A percentile compares a stretch with the other conserved stretches of the same genome.
These are phyloP conservation scores for Gambusia affinis DNA, from an alignment of 2,113 vertebrate species.

Conservation along the genomic window DNA sequence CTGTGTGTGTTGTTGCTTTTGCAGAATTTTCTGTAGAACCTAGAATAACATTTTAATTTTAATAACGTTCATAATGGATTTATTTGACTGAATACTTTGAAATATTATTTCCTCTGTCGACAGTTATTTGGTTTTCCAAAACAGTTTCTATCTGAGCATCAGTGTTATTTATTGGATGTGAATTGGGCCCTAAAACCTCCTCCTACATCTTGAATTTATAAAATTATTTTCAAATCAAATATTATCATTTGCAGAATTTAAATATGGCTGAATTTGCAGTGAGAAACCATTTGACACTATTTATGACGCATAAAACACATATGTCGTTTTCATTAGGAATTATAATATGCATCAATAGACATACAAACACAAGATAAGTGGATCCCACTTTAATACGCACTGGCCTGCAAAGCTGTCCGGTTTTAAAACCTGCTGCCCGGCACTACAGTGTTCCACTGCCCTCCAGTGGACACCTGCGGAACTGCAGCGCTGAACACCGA, in stretches of 20 bases:
- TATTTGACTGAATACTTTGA: background rate
- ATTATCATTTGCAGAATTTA: background rate
- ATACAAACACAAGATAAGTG: background rate
- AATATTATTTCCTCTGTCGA: background rate
- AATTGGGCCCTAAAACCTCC: background rate
- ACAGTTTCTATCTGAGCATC: background rate
- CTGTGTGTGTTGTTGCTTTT: background rate
- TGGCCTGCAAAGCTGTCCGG: background rate
- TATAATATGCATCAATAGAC: background rate
- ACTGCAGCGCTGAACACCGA: background rate
- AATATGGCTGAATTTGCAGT: background rate
- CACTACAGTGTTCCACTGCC: constrained; percentile 71
- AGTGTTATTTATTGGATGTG: too few relatives aligned
- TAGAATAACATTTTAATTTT: background rate
- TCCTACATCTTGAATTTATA: background rate
- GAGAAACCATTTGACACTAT: background rate
- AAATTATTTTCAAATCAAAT: background rate
- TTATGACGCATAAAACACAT: background rate
- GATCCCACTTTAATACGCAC: too few relatives aligned
- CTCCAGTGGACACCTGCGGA: constrained; percentile 65
- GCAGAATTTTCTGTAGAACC: background rate
- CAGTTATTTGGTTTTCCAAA: background rate
- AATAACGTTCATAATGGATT: background rate
- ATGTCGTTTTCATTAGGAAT: background rate
- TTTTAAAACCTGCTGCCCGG: background rate